These are phyloP conservation scores for Phoenoteleia sp. DNA, from an alignment of 2,888 invertebrate species.

Conservation along the genomic window DNA sequence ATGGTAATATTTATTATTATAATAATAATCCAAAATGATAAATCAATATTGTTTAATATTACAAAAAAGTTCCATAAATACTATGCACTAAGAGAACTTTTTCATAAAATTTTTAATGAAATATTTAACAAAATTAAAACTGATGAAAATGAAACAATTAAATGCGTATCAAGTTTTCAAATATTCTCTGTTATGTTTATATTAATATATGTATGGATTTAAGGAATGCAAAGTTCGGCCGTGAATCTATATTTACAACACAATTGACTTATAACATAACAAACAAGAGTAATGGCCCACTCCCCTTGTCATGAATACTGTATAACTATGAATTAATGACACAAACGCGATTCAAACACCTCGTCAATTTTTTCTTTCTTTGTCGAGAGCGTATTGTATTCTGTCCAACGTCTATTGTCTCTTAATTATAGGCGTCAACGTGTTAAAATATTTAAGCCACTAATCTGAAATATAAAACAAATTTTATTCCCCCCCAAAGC, in stretches of 20 bases:
- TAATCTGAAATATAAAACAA: neutral
- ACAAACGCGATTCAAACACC: neutral
- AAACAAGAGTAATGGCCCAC: constrained; percentile 2
- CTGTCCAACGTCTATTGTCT: neutral
- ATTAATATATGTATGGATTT: no score
- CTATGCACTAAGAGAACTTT: no score
- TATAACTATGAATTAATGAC: constrained; percentile 2
- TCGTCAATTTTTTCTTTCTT: neutral
- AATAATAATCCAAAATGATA: no score
- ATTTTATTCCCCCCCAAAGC: no score
- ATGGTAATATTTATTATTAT: no score
- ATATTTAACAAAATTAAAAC: no score
- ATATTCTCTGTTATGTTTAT: no score
- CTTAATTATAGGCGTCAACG: neutral
- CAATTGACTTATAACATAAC: constrained; percentile 1
- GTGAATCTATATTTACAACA: neutral
- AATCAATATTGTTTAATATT: no score
- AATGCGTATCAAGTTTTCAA: no score
- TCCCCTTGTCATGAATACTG: constrained; percentile 15
- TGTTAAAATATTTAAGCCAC: neutral
- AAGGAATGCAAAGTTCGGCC: neutral
- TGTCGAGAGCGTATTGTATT: neutral
- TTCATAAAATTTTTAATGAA: no score
- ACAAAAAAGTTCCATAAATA: no score
- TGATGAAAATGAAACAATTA: no score